These are phyloP conservation scores for Barypeithes pellucidus DNA, from an alignment of 2,888 invertebrate species.

Conservation along the genomic window DNA sequence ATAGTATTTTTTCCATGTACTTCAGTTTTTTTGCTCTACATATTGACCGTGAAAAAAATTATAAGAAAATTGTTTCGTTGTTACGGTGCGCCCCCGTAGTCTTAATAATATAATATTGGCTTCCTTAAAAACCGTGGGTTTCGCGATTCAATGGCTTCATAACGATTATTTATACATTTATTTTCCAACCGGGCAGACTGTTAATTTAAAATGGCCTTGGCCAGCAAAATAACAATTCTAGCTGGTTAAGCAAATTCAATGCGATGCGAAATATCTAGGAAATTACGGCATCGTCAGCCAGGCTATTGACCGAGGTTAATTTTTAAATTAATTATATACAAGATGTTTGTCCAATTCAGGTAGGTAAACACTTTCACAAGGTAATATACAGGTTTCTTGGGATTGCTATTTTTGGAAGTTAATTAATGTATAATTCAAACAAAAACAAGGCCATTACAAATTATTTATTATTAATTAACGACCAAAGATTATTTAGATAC, in stretches of 20 bases:
- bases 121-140: conserved; percentile 19
- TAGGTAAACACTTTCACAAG: conserved; percentile 15
- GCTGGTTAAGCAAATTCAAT: conserved; percentile 36
- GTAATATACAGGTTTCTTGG: neutral
- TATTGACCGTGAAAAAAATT: too few species aligned
- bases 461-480: neutral
- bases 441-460: neutral
- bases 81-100: too few species aligned
- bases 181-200: conserved; percentile 32
- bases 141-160: conserved; percentile 24
- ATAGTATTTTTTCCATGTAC: too few species aligned
- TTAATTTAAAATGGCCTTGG: conserved; percentile 34
- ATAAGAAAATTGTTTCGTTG: too few species aligned
- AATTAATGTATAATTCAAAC: neutral
- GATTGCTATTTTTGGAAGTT: neutral
- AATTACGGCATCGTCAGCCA: conserved; percentile 36
- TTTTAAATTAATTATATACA: conserved; percentile 30
- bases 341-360: conserved; percentile 13
- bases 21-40: too few species aligned
- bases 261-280: conserved; percentile 34
- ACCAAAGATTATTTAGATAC: too few species aligned
- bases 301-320: conserved; percentile 41
- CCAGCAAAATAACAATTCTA: conserved; percentile 31
- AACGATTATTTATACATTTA: conserved; percentile 35
- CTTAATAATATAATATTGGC: neutral